phyloP scores from a whole-genome alignment of 2,797 vertebrate species.

The Melanotaenia trifasciata region DNA sequence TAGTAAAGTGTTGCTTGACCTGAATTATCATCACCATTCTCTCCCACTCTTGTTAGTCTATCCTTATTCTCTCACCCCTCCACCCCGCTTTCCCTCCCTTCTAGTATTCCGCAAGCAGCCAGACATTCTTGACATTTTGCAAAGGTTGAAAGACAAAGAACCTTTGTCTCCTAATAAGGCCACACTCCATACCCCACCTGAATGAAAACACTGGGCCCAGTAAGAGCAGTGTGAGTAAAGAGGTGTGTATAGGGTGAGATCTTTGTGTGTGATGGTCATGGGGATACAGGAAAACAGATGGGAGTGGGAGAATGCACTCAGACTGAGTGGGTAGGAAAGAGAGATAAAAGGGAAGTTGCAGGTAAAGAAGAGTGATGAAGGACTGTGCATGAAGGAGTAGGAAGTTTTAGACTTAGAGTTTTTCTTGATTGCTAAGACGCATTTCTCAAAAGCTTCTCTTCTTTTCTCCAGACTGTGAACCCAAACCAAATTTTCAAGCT shows the following conservation, averaged over 20 bases:
- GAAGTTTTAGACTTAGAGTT: constrained; percentile 2
- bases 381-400: constrained; percentile 1
- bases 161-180: constrained; percentile 86
- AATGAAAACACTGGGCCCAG: constrained; percentile 74
- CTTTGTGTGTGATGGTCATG: constrained; percentile 6
- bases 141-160: constrained; percentile 89
- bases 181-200: constrained; percentile 71
- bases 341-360: constrained; percentile 18
- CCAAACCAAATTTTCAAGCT: too few relatives aligned
- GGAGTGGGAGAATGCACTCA: constrained; percentile 39
- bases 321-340: constrained; percentile 22
- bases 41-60: constrained; percentile 42
- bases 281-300: constrained; percentile 7
- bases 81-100: constrained; percentile 8
- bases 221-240: neutral
- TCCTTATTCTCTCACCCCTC: constrained; percentile 26
- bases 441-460: too few relatives aligned
- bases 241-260: constrained; percentile 2
- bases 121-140: constrained; percentile 87
- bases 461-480: too few relatives aligned
- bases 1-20: constrained; percentile 56
- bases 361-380: constrained; percentile 18
- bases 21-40: constrained; percentile 54
- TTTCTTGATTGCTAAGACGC: too few relatives aligned
- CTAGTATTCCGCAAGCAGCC: constrained; percentile 64